phyloP scores from a whole-genome alignment of 2,888 invertebrate genomes.

The Alloscopus bannaensis region DNA sequence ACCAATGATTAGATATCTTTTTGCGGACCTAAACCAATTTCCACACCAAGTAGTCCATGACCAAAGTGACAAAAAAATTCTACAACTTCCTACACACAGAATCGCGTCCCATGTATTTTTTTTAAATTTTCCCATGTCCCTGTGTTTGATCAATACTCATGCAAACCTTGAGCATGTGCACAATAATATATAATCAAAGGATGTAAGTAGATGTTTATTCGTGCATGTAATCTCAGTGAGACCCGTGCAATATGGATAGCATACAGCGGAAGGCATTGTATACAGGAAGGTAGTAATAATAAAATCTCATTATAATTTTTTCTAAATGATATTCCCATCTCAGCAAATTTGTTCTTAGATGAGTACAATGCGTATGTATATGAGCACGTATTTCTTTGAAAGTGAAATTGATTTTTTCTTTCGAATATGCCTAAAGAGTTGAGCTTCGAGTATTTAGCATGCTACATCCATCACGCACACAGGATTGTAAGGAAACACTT shows the following conservation, averaged over 20 bases:
- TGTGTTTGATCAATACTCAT: no score
- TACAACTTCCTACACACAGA: not conserved
- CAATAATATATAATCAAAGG: no score
- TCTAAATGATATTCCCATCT: not conserved
- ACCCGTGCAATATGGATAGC: not conserved
- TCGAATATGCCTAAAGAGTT: not conserved
- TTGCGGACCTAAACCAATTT: no score
- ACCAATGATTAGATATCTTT: no score
- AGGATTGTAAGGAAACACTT: not conserved
- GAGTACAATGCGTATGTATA: no score
- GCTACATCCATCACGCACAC: not conserved
- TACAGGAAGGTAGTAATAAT: no score
- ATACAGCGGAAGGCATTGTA: not conserved
- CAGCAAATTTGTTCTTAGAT: not conserved
- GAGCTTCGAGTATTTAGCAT: not conserved
- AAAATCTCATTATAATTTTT: conserved; percentile 18
- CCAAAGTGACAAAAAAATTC: conserved; percentile 11
- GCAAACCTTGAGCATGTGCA: no score
- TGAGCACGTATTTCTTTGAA: no score
- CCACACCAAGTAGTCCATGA: conserved; percentile 38
- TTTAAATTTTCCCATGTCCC: no score
- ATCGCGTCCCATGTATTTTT: not conserved
- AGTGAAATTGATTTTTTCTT: conserved; percentile 46
- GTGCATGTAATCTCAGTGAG: no score
- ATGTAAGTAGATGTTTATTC: no score